Evolutionary conservation across 1,140 invertebrate genomes (phyloP), one percentile per base, ranked within the genome.

Genomic region (Bombus ignitus): DNA sequence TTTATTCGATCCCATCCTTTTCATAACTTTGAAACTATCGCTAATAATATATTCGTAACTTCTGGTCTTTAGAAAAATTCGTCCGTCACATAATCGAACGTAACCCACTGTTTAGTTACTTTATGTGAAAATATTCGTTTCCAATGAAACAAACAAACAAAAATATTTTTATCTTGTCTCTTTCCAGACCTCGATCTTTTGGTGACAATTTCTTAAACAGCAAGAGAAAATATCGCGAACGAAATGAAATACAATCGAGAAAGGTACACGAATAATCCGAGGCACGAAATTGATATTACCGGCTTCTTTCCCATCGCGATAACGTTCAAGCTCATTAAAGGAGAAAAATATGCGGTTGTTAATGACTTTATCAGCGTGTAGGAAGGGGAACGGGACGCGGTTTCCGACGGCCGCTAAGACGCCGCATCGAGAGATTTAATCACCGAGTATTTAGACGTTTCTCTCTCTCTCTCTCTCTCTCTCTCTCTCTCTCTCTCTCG

Each of bases 391-490:
- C 22, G 57, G 25, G 47, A 28, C 53, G 53, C 53, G 88, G 88
- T 88, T 89, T 89, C 87, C 88, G 88, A 42, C 70, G 73, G 37
- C 59, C 83, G 65, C 79, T 68, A 80, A 76, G 78, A 73, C 71
- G 83, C 83, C 88, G 79, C 87, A 89, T 89, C 75, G 88, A 73
- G 71, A 89, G 88, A 89, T 89, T 89, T 89, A 89, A 89, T 89
- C 88, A 83, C 70, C 25, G 22, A 62, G 79, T 89, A 89, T 89
- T 89, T 89, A 85, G 83, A 68, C 77, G 77, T 70, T 65, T 80
- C 77, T 79, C 83, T 65, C 12, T 42, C 66, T 72, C 53, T 42
- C 39, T 42, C 39, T 42, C 39, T 32, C 32, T 80, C 77, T 79
- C 83, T 65, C 12, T 42, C 66, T 39, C 37, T 39, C 5, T 79